These are phyloP conservation scores for Pholis gunnellus DNA, from an alignment of 2,113 vertebrate genomes.

Conservation along the genomic window DNA sequence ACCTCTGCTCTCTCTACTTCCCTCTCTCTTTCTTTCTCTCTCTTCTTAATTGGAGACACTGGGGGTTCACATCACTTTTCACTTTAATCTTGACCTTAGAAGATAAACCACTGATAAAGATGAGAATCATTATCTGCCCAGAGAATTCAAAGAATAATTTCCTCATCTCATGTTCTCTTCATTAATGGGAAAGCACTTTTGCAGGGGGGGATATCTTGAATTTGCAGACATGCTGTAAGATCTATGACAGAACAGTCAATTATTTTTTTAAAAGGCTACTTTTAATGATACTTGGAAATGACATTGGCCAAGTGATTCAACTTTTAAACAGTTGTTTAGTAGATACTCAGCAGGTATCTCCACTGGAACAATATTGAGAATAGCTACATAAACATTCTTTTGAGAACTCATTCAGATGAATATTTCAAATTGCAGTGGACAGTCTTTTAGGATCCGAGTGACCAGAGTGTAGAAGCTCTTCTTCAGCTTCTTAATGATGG, in stretches of 20 bases:
- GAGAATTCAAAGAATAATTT: constrained; percentile 81
- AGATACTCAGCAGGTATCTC: constrained; percentile 46
- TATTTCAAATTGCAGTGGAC: constrained; percentile 22
- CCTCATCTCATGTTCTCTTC: constrained; percentile 76
- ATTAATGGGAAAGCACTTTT: constrained; percentile 77
- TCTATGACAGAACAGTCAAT: constrained; percentile 62
- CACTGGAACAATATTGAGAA: constrained; percentile 18
- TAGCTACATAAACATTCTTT: constrained; percentile 17
- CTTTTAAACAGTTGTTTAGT: constrained; percentile 52
- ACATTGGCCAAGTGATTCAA: constrained; percentile 47
- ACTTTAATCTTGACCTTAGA: constrained; percentile 87
- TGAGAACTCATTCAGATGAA: constrained; percentile 5
- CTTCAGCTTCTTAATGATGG: not conserved
- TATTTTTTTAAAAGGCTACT: constrained; percentile 41
- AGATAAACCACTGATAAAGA: constrained; percentile 86
- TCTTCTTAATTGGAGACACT: constrained; percentile 84
- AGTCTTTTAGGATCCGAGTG: not conserved
- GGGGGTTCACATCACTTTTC: constrained; percentile 85
- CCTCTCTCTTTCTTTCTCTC: constrained; percentile 31
- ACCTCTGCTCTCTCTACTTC: constrained; percentile 65
- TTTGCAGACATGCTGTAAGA: constrained; percentile 73
- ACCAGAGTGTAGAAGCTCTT: not conserved
- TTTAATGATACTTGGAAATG: constrained; percentile 52
- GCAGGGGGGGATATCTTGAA: constrained; percentile 76
- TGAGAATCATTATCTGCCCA: constrained; percentile 83